Conservation (phyloP, 2,888 invertebrate species). For the Acrobasis consociella region DNA sequence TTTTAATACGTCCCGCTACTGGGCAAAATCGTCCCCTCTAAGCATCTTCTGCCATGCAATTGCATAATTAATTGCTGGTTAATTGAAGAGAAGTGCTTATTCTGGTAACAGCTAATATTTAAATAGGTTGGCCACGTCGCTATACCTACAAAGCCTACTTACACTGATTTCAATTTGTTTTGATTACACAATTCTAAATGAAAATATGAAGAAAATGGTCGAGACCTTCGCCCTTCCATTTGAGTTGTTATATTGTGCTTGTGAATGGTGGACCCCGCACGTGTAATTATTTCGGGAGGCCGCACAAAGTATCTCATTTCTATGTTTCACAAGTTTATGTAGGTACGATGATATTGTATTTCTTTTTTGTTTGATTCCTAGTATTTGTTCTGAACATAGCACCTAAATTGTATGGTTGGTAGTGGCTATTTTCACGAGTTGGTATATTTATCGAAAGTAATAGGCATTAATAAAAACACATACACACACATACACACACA, state of each 20-base stretch:
- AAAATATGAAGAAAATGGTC: background rate
- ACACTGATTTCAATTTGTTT: background rate
- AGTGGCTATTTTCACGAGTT: no score
- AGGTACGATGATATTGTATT: background rate
- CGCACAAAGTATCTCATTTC: background rate
- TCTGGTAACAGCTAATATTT: no score
- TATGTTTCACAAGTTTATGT: background rate
- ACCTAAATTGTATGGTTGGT: no score
- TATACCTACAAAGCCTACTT: background rate
- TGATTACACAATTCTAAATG: background rate
- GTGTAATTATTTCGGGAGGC: conserved; percentile 1
- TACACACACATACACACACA: no score
- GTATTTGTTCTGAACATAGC: background rate
- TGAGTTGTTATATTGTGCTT: background rate
- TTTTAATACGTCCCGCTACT: no score
- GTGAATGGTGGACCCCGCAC: conserved; percentile 5
- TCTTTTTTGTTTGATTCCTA: background rate
- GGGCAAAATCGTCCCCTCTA: no score
- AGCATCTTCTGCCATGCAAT: no score
- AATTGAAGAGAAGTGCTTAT: no score
- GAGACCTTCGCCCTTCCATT: background rate
- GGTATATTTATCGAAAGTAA: no score
- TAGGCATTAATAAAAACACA: no score
- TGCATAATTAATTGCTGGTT: no score
- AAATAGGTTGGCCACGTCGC: background rate